Percentiles rank a stretch among this genome's conserved stretches.
Evolutionary conservation across 1,140 invertebrate genomes (phyloP).

Genomic region (Drosophila subpulchrella): DNA sequence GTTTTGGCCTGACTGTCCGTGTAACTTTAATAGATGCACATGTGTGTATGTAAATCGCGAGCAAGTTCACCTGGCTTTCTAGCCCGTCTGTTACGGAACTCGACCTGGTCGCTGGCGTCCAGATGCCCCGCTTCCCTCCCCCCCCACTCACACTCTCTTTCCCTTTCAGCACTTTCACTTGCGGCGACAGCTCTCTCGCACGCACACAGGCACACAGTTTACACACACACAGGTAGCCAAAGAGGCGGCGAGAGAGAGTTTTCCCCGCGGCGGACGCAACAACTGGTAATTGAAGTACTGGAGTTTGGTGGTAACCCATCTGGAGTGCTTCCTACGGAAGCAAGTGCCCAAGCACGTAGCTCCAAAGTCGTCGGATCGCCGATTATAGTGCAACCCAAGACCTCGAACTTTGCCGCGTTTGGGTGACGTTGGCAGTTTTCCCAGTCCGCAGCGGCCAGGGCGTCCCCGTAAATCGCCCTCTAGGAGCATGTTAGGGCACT

Average conservation of each 20-base stretch:
- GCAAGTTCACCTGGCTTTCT: slow-evolving; percentile 29
- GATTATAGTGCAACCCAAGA: slow-evolving; percentile 43
- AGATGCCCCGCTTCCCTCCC: slow-evolving; percentile 8
- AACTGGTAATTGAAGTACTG: slow-evolving; percentile 62
- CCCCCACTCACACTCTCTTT: slow-evolving; percentile 1
- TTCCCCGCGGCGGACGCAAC: slow-evolving; percentile 41
- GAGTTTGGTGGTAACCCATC: background rate
- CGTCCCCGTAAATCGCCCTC: background rate
- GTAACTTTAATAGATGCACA: slow-evolving; percentile 56
- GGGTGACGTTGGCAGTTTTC: slow-evolving; percentile 82
- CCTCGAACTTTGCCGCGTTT: slow-evolving; percentile 77
- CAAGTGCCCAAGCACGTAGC: background rate
- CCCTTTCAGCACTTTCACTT: slow-evolving; percentile 77
- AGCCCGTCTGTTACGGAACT: slow-evolving; percentile 69
- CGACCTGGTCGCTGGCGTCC: slow-evolving; percentile 44
- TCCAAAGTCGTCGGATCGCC: background rate
- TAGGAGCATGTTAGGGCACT: no score
- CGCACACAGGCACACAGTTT: slow-evolving; percentile 3
- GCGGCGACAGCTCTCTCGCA: slow-evolving; percentile 40
- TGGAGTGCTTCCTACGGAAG: slow-evolving; percentile 10
- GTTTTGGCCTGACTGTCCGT: slow-evolving; percentile 48
- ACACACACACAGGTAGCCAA: background rate
- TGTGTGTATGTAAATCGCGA: slow-evolving; percentile 1
- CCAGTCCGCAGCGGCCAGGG: slow-evolving; percentile 31
- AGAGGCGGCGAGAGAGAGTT: slow-evolving; percentile 27